Base-by-base conservation (phyloP, 2,113 vertebrate species). In the Illadopsis cleaveri region DNA sequence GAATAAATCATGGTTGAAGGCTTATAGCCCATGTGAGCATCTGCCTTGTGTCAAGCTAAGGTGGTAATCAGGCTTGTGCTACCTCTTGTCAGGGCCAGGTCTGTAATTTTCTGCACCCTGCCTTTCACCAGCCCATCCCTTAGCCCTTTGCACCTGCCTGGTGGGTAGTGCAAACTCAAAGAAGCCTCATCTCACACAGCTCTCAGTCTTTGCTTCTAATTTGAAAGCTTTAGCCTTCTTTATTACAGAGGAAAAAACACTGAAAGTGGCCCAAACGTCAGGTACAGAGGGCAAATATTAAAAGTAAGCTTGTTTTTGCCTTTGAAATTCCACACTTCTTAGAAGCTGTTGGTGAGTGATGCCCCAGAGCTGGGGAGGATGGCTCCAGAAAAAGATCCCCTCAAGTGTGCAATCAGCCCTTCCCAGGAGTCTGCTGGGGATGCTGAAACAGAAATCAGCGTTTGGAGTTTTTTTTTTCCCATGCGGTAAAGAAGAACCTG, bases 201-300 rank as follows among this genome's bases (percentile, higher is more conserved):
- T 90, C 82, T 70, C 51, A 9, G 72, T 11, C 88, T 92, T 66
- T 78, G 42, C 72, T 89, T 93, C 76, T 95, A 76, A 93, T 90
- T 93, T 93, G 80, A 93, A 95, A 89, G 69, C 44, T 83, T 81
- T 61, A 77, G n/a, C 79, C 35, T 28, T 69, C 90, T 62, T 95
- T 92, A 96, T 93, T 96, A 93, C 56, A 78, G 50, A 44, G 61
- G 3, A 4, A 42, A 28, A 51, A 82, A 92, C 48, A 47, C 27
- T 93, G 89, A 94, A 97, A 94, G 86, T 94, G 91, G 94, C 95
- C 94, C 80, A 94, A 94, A 90, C 86, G 69, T 93, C 86, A 92
- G 77, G 92, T 83, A 93, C 72, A 83, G 89, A 93, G 83, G 94
- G 89, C 93, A 89, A 90, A 89, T 93, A 94, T 90, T 94, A 78